phyloP scores from a whole-genome alignment of 2,797 vertebrate genomes.

The Sardinella longiceps region DNA sequence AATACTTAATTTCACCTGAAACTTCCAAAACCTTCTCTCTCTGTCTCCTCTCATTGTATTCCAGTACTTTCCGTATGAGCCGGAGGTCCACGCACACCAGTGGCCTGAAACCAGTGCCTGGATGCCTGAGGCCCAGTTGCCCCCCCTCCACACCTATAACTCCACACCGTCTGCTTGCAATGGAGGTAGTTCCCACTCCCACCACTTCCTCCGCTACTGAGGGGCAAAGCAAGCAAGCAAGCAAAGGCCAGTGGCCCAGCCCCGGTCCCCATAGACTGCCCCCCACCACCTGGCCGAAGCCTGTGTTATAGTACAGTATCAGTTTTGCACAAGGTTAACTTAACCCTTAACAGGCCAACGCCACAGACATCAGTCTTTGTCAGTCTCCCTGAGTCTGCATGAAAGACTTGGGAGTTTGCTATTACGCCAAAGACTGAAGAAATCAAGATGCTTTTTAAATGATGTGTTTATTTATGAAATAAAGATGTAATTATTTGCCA shows the following conservation, averaged over 20 bases:
- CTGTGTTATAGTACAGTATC: background rate
- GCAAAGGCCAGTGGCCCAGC: background rate
- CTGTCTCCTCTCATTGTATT: background rate
- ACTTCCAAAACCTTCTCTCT: background rate
- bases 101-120: background rate
- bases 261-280: background rate
- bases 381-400: background rate
- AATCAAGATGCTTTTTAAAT: background rate
- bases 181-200: background rate
- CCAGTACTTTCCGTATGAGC: slow-evolving; percentile 20
- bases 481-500: background rate
- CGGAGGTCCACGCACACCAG: background rate
- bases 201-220: slow-evolving; percentile 20
- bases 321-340: background rate
- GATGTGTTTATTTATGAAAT: background rate
- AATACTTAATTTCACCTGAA: background rate
- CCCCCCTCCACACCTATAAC: background rate
- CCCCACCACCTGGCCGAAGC: background rate
- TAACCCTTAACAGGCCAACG: no score
- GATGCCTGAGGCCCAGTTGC: background rate
- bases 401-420: background rate
- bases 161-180: background rate
- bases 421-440: background rate
- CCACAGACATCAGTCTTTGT: no score
- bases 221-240: background rate